These are phyloP conservation scores for Lates japonicus DNA, from an alignment of 2,797 vertebrate species.

Conservation along the genomic window DNA sequence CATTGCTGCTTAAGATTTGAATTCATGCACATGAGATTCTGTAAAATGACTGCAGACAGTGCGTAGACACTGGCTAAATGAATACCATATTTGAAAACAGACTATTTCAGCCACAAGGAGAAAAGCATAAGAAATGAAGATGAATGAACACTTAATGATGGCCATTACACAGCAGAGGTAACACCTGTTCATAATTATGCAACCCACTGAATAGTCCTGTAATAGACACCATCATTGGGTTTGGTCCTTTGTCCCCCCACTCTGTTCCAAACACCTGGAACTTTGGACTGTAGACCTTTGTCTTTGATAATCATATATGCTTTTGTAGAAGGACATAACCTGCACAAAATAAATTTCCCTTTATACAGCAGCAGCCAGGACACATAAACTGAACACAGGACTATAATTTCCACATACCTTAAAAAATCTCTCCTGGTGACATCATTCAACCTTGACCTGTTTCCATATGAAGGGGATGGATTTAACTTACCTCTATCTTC, in stretches of 20 bases:
- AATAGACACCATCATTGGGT: not conserved
- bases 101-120: not conserved
- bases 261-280: not conserved
- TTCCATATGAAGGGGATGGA: conserved; percentile 12
- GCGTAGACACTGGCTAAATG: not conserved
- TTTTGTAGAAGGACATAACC: conserved; percentile 1
- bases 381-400: not conserved
- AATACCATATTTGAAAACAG: not conserved
- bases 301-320: not conserved
- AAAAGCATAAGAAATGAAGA: not conserved
- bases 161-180: not conserved
- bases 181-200: not conserved
- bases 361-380: not conserved
- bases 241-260: not conserved
- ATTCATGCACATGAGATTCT: not conserved
- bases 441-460: not conserved
- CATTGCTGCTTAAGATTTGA: not conserved
- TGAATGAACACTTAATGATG: not conserved
- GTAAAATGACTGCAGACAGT: not conserved
- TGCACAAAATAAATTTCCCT: not conserved
- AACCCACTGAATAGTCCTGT: not conserved
- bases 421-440: not conserved
- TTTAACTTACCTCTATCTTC: not conserved
- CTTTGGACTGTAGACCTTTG: conserved; percentile 18
- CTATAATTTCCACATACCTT: not conserved